phyloP scores from a whole-genome alignment of 2,113 vertebrate genomes.

The Amia ocellicauda region DNA sequence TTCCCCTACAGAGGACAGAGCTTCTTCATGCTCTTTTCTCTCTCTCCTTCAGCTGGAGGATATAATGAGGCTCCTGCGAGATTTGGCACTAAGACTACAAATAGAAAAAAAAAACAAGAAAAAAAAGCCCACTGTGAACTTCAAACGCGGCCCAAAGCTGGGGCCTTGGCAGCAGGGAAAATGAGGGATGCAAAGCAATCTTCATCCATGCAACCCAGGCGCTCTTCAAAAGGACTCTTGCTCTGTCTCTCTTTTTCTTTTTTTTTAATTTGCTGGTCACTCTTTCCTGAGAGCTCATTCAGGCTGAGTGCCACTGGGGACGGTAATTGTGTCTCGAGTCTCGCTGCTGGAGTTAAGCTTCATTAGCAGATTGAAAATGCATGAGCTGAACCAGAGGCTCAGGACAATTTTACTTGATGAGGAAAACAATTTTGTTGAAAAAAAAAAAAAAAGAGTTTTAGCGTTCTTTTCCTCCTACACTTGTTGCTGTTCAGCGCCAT shows the following conservation, averaged over 20 bases:
- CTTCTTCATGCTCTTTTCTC: neutral
- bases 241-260: neutral
- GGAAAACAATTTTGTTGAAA: neutral
- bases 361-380: constrained; percentile 39
- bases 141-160: neutral
- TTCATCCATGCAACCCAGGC: too few relatives aligned
- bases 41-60: neutral
- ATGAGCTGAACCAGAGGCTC: constrained; percentile 32
- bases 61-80: neutral
- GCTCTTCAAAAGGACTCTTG: neutral
- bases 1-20: neutral
- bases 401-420: constrained; percentile 31
- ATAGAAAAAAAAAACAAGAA: neutral
- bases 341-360: constrained; percentile 36
- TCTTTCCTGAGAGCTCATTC: constrained; percentile 12
- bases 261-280: too few relatives aligned
- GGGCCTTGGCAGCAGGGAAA: too few relatives aligned
- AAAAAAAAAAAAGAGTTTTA: constrained; percentile 29
- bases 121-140: neutral
- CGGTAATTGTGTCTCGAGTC: constrained; percentile 1
- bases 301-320: constrained; percentile 5
- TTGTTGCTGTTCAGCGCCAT: too few relatives aligned
- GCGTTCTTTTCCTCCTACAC: constrained; percentile 23
- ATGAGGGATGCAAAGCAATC: too few relatives aligned
- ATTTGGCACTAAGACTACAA: neutral